Conservation (phyloP, 1,140 invertebrate genomes). For the Trypoxylus dichotomus region DNA sequence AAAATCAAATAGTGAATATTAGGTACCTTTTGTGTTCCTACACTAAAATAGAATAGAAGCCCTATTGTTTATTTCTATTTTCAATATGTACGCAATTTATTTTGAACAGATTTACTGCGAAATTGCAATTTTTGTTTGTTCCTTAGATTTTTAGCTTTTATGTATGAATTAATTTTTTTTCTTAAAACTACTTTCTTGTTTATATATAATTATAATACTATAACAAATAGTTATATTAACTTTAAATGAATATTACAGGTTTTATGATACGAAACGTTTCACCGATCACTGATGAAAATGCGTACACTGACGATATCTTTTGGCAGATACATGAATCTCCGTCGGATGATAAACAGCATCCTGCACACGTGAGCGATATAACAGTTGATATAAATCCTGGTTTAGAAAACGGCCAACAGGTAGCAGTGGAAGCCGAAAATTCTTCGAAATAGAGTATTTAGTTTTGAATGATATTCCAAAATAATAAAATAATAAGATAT, state of each 20-base stretch:
- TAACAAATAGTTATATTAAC: not conserved
- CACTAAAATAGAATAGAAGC: not conserved
- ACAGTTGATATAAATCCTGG: not conserved
- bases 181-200: no score
- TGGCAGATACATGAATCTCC: constrained; percentile 36
- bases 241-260: constrained; percentile 7
- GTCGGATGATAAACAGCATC: not conserved
- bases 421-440: not conserved
- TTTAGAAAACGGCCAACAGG: not conserved
- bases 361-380: not conserved
- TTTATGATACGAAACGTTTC: not conserved
- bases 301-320: constrained; percentile 33
- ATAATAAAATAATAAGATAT: not conserved
- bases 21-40: not conserved
- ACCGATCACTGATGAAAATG: constrained; percentile 17
- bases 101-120: no score
- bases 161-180: no score
- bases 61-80: not conserved
- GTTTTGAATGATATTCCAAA: not conserved
- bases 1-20: not conserved
- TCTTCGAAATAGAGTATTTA: not conserved
- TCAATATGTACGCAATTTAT: no score
- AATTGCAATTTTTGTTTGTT: no score
- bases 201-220: not conserved
- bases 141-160: no score